Conservation (phyloP, 1,140 invertebrate species). For the Andrena cerasifolii region DNA sequence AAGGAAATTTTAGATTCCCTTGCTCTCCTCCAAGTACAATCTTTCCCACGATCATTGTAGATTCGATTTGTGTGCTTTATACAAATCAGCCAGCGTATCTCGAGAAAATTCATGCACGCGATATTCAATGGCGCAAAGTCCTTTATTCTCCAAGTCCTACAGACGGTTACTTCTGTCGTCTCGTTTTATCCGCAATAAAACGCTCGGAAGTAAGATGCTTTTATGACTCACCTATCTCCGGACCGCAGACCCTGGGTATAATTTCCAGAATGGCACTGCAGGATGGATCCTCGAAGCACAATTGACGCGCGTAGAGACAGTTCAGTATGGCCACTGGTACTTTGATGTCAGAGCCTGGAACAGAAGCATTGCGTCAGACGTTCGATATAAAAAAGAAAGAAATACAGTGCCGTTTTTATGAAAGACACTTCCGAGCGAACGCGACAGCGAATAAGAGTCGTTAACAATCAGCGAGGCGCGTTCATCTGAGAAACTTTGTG, state of each 20-base stretch:
- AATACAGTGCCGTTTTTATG: neutral
- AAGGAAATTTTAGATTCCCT: no score
- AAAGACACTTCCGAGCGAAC: conserved; percentile 16
- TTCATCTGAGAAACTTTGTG: no score
- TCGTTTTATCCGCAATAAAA: neutral
- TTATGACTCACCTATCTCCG: conserved; percentile 90
- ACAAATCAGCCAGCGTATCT: no score
- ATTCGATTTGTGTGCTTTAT: no score
- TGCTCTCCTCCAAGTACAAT: no score
- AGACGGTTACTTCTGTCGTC: neutral
- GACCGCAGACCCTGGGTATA: conserved; percentile 93
- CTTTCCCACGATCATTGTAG: no score
- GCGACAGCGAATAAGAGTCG: no score
- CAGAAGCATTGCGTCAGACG: conserved; percentile 42
- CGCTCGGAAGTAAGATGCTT: neutral
- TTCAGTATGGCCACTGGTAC: conserved; percentile 90
- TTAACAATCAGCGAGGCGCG: no score
- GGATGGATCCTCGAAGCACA: conserved; percentile 93
- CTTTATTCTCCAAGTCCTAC: neutral
- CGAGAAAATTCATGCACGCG: no score
- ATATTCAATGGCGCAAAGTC: no score
- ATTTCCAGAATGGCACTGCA: conserved; percentile 94
- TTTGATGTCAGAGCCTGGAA: conserved; percentile 88
- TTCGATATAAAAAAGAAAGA: conserved; percentile 26
- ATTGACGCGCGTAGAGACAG: conserved; percentile 91